phyloP scores from a whole-genome alignment of 2,113 vertebrate genomes.

The Bubo scandiacus region DNA sequence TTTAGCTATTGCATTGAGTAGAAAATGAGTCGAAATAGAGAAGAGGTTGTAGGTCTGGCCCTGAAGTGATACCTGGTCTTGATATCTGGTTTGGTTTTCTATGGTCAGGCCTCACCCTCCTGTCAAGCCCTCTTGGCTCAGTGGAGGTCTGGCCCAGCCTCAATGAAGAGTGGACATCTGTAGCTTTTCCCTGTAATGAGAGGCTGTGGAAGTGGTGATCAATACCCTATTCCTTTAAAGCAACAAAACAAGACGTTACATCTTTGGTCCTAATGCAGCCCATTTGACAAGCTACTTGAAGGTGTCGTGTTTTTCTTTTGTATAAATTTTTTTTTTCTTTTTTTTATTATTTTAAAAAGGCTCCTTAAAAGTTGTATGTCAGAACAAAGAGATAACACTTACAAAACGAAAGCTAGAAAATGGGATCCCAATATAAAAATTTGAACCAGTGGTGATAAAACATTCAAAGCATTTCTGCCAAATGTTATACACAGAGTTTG shows the following conservation, averaged over 20 bases:
- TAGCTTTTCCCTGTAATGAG: neutral
- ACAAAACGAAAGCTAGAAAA: slow-evolving; percentile 53
- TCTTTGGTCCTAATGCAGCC: slow-evolving; percentile 66
- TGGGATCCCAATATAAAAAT: slow-evolving; percentile 29
- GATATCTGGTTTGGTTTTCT: neutral
- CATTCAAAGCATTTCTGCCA: neutral
- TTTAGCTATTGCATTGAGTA: neutral
- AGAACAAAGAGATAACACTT: slow-evolving; percentile 1
- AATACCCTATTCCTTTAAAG: slow-evolving; percentile 31
- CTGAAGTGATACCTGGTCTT: neutral
- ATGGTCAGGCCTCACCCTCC: neutral
- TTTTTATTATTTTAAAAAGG: slow-evolving; percentile 23
- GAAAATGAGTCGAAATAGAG: neutral
- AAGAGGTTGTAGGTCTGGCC: neutral
- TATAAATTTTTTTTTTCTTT: neutral
- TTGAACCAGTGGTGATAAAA: slow-evolving; percentile 12
- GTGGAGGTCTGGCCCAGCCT: neutral
- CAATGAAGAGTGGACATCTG: neutral
- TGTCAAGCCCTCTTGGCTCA: neutral
- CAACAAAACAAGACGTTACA: neutral
- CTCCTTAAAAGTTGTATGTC: slow-evolving; percentile 8
- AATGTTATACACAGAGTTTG: neutral
- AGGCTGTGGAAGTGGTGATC: neutral
- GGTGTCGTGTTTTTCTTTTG: neutral
- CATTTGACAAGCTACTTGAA: slow-evolving; percentile 30